Conservation (phyloP, 53 echinoderm and acorn worm genomes). For the Antedon mediterranea region DNA sequence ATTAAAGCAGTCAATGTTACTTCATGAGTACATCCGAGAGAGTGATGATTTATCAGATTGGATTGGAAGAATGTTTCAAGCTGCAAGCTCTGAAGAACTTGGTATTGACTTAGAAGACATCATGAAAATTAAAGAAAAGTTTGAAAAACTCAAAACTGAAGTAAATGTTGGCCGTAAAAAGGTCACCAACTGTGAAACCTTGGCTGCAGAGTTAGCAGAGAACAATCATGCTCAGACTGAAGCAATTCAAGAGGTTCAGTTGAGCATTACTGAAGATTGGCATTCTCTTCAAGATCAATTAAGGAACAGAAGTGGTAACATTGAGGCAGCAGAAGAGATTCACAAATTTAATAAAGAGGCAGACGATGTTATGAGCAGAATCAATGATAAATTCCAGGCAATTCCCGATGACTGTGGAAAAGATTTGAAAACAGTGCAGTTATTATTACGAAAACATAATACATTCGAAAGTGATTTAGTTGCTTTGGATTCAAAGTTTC, state of each 20-base stretch:
- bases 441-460: slow-evolving; percentile 77
- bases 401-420: slow-evolving; percentile 87
- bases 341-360: slow-evolving; percentile 76
- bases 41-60: slow-evolving; percentile 92
- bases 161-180: slow-evolving; percentile 59
- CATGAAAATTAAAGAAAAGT: slow-evolving; percentile 41
- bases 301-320: slow-evolving; percentile 30
- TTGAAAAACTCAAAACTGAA: slow-evolving; percentile 50
- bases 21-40: slow-evolving; percentile 69
- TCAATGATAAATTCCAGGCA: slow-evolving; percentile 74
- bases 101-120: slow-evolving; percentile 81
- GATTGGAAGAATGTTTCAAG: slow-evolving; percentile 79
- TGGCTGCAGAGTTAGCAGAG: slow-evolving; percentile 32
- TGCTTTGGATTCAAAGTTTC: slow-evolving; percentile 62
- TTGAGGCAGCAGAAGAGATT: slow-evolving; percentile 73
- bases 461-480: slow-evolving; percentile 81
- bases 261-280: slow-evolving; percentile 56
- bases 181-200: slow-evolving; percentile 54
- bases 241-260: slow-evolving; percentile 60
- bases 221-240: slow-evolving; percentile 37
- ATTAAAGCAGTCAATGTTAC: slow-evolving; percentile 57
- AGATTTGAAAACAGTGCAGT: slow-evolving; percentile 68
- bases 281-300: slow-evolving; percentile 66
- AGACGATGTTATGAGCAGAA: slow-evolving; percentile 77
- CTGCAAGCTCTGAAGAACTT: slow-evolving; percentile 77